Evolutionary conservation across 2,888 invertebrate genomes (phyloP).

Genomic region (Drosophila nigritarsus): DNA sequence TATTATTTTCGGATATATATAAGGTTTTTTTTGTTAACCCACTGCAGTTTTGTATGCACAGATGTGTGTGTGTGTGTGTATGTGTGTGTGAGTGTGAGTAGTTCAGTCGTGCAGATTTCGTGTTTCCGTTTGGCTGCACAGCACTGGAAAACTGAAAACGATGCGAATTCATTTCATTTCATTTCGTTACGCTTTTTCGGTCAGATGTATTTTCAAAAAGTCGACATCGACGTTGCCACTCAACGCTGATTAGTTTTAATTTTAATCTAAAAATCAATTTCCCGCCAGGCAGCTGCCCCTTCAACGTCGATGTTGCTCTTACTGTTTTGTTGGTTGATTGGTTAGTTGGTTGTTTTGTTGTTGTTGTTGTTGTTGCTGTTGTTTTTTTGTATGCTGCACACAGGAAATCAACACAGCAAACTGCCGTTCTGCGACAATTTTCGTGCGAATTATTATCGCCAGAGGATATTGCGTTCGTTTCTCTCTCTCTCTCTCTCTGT

Average conservation of each 20-base stretch:
- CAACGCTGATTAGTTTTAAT: conserved; percentile 82
- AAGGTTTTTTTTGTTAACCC: conserved; percentile 25
- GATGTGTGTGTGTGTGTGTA: conserved; percentile 1
- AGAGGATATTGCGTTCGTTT: conserved; percentile 70
- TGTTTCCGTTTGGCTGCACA: conserved; percentile 76
- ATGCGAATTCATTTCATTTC: conserved; percentile 73
- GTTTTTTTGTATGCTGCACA: conserved; percentile 67
- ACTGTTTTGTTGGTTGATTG: conserved; percentile 8
- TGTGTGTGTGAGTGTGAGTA: conserved; percentile 30
- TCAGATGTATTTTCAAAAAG: conserved; percentile 75
- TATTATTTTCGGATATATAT: conserved; percentile 31
- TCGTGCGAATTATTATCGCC: conserved; percentile 73
- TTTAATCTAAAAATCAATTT: conserved; percentile 83
- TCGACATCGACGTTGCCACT: conserved; percentile 62
- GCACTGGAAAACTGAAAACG: conserved; percentile 55
- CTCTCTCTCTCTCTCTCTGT: not conserved
- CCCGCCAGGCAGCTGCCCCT: conserved; percentile 66
- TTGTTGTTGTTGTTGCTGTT: conserved; percentile 31
- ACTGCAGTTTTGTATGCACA: conserved; percentile 40
- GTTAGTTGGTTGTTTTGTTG: conserved; percentile 17
- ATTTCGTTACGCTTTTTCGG: conserved; percentile 79
- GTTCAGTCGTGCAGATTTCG: conserved; percentile 62
- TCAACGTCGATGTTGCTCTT: conserved; percentile 23
- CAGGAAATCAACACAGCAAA: conserved; percentile 80
- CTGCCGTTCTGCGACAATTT: conserved; percentile 66